Conservation (phyloP, 2,888 invertebrate genomes). For the Mechanitis mazaeus region DNA sequence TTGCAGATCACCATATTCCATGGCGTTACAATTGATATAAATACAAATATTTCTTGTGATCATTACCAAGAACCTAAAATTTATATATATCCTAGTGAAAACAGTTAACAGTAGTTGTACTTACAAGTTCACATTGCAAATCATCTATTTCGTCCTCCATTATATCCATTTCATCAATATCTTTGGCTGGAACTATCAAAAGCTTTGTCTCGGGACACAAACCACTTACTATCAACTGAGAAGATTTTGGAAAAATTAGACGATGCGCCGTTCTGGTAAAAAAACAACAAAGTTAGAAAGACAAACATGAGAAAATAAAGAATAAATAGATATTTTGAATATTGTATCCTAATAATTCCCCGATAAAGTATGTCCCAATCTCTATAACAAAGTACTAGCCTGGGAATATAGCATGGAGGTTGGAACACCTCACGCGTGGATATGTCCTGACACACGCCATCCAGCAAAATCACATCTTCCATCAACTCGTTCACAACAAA, state of each 20-base stretch:
- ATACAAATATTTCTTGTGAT: too few species aligned
- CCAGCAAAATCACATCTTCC: constrained; percentile 75
- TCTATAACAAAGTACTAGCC: constrained; percentile 38
- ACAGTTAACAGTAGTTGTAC: too few species aligned
- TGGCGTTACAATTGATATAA: too few species aligned
- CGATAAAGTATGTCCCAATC: neutral
- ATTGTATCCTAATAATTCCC: too few species aligned
- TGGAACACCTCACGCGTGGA: constrained; percentile 72
- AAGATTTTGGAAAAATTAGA: constrained; percentile 62
- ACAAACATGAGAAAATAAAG: too few species aligned
- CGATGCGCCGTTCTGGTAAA: constrained; percentile 61
- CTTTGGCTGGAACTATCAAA: constrained; percentile 63
- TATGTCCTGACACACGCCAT: constrained; percentile 74
- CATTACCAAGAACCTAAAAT: too few species aligned
- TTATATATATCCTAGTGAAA: too few species aligned
- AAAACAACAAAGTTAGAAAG: neutral
- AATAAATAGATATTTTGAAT: too few species aligned
- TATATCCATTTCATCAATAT: constrained; percentile 64
- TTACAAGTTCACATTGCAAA: constrained; percentile 63
- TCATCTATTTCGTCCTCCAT: constrained; percentile 70
- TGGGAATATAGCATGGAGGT: constrained; percentile 77
- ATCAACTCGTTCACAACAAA: constrained; percentile 74
- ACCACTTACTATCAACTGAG: constrained; percentile 50
- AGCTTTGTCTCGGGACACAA: constrained; percentile 63
- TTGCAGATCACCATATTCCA: too few species aligned